Evolutionary conservation across 2,113 vertebrate species (phyloP).

Genomic region (Noctilio leporinus): DNA sequence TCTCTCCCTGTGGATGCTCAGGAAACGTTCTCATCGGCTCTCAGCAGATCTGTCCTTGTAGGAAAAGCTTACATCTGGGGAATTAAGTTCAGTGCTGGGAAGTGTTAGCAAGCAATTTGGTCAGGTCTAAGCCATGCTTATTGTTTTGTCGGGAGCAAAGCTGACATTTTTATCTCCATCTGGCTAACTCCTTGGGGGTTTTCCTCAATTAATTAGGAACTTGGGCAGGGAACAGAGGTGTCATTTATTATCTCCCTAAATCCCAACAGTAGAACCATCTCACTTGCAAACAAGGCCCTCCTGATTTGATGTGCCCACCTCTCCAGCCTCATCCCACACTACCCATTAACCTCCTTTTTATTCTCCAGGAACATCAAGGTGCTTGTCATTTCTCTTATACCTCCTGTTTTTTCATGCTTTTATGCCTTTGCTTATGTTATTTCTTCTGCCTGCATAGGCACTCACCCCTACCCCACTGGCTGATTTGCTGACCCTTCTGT

Average conservation of each 20-base stretch:
- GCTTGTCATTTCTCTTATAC: background rate
- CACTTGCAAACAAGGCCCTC: background rate
- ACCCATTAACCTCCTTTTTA: background rate
- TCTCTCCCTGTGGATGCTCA: background rate
- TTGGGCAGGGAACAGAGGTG: background rate
- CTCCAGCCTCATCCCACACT: background rate
- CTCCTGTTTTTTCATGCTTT: background rate
- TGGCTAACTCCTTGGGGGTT: background rate
- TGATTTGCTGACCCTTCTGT: background rate
- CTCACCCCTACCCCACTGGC: background rate
- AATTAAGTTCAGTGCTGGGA: conserved; percentile 14
- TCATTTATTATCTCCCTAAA: conserved; percentile 27
- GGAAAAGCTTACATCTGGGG: background rate
- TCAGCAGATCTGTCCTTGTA: background rate
- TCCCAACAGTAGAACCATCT: background rate
- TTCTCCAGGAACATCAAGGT: background rate
- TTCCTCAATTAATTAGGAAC: conserved; percentile 35
- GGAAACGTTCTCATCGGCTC: background rate
- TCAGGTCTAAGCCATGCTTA: conserved; percentile 43
- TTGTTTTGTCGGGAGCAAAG: conserved; percentile 29
- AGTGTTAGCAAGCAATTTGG: background rate
- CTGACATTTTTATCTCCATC: conserved; percentile 37
- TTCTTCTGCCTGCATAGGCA: background rate
- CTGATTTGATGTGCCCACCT: background rate
- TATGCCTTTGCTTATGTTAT: background rate